Base-by-base conservation (phyloP, 2,113 vertebrate genomes). In the Chunga burmeisteri region DNA sequence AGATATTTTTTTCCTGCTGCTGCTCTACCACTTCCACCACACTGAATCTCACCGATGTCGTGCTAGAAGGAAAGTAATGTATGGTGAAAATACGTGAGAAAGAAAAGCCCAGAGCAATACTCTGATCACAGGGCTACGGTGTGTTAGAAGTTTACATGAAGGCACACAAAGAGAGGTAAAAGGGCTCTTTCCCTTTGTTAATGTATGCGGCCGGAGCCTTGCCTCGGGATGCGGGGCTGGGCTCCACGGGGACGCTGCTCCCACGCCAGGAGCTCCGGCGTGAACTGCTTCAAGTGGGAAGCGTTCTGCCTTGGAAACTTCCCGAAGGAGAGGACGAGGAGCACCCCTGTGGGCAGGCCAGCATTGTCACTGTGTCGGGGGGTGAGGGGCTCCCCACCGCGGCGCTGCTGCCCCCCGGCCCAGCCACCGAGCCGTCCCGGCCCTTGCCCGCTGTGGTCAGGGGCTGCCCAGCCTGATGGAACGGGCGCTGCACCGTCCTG, bases 11-110 rank as follows among this genome's bases (percentile, higher is more conserved):
- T 81, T 29, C 77, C 67, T 52, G 38, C 96, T 95, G 73, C 83
- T 82, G 81, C 96, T 94, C 93, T 93, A n/a, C 97, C 96, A 58
- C 96, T 96, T 96, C 82, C 47, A 72, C 93, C 71, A 81, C 59
- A 61, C 77, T 46, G 94, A 92, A 91, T 94, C 93, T 91, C 90
- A 47, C 61, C 84, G 73, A 73, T 77, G 71, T 72, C 71, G 16
- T n/a, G 49, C 67, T 53, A 67, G 77, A 91, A 75, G 46, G 81
- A 74, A 82, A 93, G 92, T 63, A 58, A 78, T 9, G 55, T 53
- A 50, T 21, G 25, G 47, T 59, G 81, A 79, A 91, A 95, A 93
- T 66, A 62, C 3, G 4, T 32, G 8, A 73, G 80, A 67, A 85
- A 68, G 53, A 61, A 53, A 65, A 86, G 56, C 66, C 22, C 26